These are phyloP conservation scores for Sussaba pulchella DNA, from an alignment of 2,888 invertebrate genomes.

Conservation along the genomic window DNA sequence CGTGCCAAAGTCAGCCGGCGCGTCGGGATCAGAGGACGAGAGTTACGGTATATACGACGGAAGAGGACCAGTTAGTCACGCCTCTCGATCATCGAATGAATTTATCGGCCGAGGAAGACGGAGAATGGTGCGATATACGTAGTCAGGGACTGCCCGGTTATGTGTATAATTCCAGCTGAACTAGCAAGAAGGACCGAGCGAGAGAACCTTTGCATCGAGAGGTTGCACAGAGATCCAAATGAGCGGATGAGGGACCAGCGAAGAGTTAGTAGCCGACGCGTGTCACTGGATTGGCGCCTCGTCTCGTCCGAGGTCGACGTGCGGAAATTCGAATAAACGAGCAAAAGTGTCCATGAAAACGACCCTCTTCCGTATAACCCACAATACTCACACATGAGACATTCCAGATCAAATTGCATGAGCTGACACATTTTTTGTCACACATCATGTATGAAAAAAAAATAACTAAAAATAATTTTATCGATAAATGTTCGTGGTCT, in stretches of 20 bases:
- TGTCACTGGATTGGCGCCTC: conserved; percentile 38
- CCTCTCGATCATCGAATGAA: conserved; percentile 77
- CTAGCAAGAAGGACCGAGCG: conserved; percentile 5
- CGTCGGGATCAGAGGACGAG: conserved; percentile 68
- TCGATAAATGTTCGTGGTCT: too few relatives aligned
- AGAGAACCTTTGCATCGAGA: conserved; percentile 14
- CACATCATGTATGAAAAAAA: too few relatives aligned
- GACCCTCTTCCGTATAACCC: conserved; percentile 3
- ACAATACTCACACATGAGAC: background rate
- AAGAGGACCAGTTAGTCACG: conserved; percentile 77
- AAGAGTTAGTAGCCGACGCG: conserved; percentile 28
- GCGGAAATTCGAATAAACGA: conserved; percentile 27
- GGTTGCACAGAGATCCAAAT: conserved; percentile 24
- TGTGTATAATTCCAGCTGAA: conserved; percentile 22
- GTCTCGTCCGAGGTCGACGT: conserved; percentile 13
- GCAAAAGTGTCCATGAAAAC: conserved; percentile 23
- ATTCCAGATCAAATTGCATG: background rate
- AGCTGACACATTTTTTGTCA: background rate
- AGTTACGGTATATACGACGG: conserved; percentile 54
- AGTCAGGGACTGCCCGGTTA: conserved; percentile 16
- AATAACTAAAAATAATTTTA: too few relatives aligned
- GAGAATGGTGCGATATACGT: conserved; percentile 37
- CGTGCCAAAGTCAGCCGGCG: conserved; percentile 70
- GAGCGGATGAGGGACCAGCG: conserved; percentile 10
- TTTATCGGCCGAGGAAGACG: conserved; percentile 71